Evolutionary conservation across 2,888 invertebrate species (phyloP), one percentile per base, ranked within the genome.

Genomic region (Corythucha ciliata): DNA sequence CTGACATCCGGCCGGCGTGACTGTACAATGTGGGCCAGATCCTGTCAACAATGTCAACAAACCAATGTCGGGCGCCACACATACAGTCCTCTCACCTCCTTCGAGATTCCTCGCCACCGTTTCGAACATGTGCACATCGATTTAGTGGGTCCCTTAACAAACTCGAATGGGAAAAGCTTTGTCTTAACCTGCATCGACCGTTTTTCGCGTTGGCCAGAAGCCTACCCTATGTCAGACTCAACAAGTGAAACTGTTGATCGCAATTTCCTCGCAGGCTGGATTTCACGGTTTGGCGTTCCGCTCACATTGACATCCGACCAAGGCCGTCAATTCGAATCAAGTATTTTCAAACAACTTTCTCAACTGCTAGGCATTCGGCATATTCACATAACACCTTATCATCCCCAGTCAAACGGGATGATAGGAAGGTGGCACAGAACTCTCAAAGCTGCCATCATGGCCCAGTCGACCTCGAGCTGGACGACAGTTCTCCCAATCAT

Each of bases 261-360:
- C n/a, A 63, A 65, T 2, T 61, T 72, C 5, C 48, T 64, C 16
- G 29, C 45, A 0, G 55, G 57, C 0, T 72, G 70, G 72, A 63
- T 72, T 2, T 48, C 68, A 1, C 57, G 69, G 8, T 71, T 64
- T 51, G 70, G 70, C 1, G 60, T 64, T 10, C 71, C 70, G 3
- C 18, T 25, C 1, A 50, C 25, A 3, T 57, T 66, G 6, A 66
- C 67, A 0, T 64, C 67, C 10, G 67, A 68, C 59, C 64, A 64
- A 57, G 67, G 69, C 26, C 50, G 62, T 24, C 67, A 68, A 52
- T 68, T 69, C 45, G 64, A 66, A 41, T 62, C 65, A 0, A 22
- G 40, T 1, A 55, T 68, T 3, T 68, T 67, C 55, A 33, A 22
- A 16, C 3, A 21, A 7, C 24, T 55, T 6, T 10, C 22, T 2